These are phyloP conservation scores for Bujurquina vittata DNA, from an alignment of 2,113 vertebrate genomes.

Conservation along the genomic window DNA sequence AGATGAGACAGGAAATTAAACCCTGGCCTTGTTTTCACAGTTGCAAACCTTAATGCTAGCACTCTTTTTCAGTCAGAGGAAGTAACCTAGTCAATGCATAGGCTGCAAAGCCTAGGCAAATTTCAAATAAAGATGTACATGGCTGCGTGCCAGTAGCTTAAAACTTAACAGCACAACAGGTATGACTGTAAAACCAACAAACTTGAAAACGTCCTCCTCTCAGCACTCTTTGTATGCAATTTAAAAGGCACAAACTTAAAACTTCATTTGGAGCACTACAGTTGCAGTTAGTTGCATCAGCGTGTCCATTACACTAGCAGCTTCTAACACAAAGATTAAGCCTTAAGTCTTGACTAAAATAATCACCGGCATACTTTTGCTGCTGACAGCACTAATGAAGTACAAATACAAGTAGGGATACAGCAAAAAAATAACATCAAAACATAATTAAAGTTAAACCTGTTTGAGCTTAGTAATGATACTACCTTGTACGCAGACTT, in stretches of 20 bases:
- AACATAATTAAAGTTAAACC: neutral
- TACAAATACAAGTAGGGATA: neutral
- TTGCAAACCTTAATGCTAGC: conserved; percentile 45
- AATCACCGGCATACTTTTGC: neutral
- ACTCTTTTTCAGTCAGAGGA: conserved; percentile 41
- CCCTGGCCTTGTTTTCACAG: conserved; percentile 64
- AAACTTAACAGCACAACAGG: neutral
- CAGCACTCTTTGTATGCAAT: neutral
- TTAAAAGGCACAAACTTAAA: conserved; percentile 5
- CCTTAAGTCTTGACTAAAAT: neutral
- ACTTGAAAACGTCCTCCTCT: neutral
- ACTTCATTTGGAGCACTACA: neutral
- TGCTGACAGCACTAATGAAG: neutral
- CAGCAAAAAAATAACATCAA: neutral
- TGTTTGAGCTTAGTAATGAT: neutral
- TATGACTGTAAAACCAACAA: conserved; percentile 4
- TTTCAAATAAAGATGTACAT: neutral
- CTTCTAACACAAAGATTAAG: conserved; percentile 12
- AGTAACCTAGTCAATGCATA: conserved; percentile 13
- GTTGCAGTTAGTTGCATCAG: conserved; percentile 72
- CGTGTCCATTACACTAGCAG: conserved; percentile 23
- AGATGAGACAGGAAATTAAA: conserved; percentile 57
- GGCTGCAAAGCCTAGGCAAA: neutral
- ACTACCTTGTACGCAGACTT: conserved; percentile 47
- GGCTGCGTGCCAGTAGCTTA: neutral